Conservation (phyloP, 2,113 vertebrate genomes). For the Grammomys surdaster region DNA sequence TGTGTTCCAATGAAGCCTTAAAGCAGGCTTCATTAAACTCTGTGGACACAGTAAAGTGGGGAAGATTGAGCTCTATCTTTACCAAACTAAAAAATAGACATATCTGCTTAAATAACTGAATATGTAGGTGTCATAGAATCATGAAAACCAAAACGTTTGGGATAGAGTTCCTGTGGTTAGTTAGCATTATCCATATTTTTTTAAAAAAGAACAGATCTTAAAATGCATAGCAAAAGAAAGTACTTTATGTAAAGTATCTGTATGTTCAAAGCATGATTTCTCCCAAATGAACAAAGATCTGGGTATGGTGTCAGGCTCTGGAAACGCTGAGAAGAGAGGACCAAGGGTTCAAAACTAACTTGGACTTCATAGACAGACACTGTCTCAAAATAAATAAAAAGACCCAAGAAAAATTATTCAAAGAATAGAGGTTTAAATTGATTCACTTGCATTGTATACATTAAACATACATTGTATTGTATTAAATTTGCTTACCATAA, state of each 20-base stretch:
- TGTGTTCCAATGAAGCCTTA: neutral
- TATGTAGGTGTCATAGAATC: neutral
- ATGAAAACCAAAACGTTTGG: neutral
- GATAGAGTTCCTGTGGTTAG: neutral
- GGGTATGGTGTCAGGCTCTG: neutral
- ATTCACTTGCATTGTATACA: neutral
- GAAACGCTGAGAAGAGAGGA: neutral
- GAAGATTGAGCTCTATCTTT: neutral
- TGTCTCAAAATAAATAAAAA: neutral
- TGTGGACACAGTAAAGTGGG: neutral
- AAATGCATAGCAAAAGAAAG: neutral
- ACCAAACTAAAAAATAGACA: constrained; percentile 12
- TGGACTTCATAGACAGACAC: neutral
- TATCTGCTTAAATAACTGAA: neutral
- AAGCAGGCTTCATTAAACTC: neutral
- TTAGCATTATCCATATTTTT: neutral
- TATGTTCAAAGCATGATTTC: neutral
- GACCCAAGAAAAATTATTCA: neutral
- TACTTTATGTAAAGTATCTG: neutral
- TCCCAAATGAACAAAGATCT: neutral
- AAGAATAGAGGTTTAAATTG: neutral
- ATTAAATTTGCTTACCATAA: neutral
- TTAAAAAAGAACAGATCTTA: neutral
- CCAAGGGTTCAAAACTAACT: neutral
- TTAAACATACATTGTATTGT: neutral